phyloP scores from a whole-genome alignment of 2,797 vertebrate species.

The Anomalospiza imberbis region DNA sequence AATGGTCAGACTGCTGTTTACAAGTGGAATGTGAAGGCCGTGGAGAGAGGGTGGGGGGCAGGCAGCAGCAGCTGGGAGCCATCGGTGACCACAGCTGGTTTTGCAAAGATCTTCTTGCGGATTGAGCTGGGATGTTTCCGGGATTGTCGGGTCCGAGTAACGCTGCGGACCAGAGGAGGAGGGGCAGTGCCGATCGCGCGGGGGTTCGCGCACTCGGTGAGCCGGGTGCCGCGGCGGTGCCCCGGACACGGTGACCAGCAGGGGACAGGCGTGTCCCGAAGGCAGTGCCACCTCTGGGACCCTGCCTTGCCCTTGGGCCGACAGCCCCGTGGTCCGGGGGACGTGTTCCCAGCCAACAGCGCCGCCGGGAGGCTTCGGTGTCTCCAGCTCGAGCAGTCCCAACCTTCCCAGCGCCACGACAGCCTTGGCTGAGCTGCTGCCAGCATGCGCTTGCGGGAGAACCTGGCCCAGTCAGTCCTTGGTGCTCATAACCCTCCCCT shows the following conservation, averaged over 20 bases:
- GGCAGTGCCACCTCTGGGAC: neutral
- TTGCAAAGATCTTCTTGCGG: neutral
- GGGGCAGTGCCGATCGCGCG: neutral
- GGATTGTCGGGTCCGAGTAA: neutral
- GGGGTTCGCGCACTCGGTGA: neutral
- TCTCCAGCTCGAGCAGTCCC: neutral
- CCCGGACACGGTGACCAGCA: neutral
- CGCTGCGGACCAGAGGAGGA: neutral
- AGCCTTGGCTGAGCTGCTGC: neutral
- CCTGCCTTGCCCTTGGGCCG: neutral
- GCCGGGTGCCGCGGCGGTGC: neutral
- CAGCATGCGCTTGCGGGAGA: neutral
- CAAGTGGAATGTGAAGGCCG: neutral
- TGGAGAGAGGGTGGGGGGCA: neutral
- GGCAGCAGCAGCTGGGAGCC: slow-evolving; percentile 4
- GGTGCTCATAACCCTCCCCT: neutral
- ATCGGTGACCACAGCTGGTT: neutral
- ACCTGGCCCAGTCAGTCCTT: neutral
- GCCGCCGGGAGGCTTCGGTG: neutral
- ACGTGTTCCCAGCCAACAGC: neutral
- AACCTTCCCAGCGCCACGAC: neutral
- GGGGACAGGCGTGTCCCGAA: neutral
- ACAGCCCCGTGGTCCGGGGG: neutral
- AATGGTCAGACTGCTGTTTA: neutral
- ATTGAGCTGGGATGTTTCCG: neutral